Percentiles rank a stretch among this genome's conserved stretches.
These are phyloP conservation scores for zebrafish (Danio rerio) DNA, from an alignment of 2,113 vertebrate species.

Conservation along the genomic window GRCz12tu NC_133176.1:32779501-32780000, in stretches of 20 bases:
- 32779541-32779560: constrained; percentile 97
- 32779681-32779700: constrained; percentile 66
- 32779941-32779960: constrained; percentile 81
- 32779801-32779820: not conserved
- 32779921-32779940: constrained; percentile 84
- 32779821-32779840: not conserved
- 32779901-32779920: constrained; percentile 87
- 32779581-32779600: constrained; percentile 84
- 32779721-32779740: constrained; percentile 86
- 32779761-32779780: constrained; percentile 83
- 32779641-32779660: not conserved
- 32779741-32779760: constrained; percentile 96
- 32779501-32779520: constrained; percentile 84
- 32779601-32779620: not conserved
- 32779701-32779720: constrained; percentile 80
- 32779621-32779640: not conserved
- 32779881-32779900: constrained; percentile 89
- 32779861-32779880: constrained; percentile 89
- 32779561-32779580: constrained; percentile 95
- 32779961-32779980: not conserved
- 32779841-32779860: constrained; percentile 87
- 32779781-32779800: not conserved
- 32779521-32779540: constrained; percentile 87
- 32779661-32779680: no score
- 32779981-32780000: not conserved